Evolutionary conservation across 2,797 vertebrate species (phyloP), one percentile per base, ranked within the genome.

Genomic region (Gadopsis bispinosus): DNA sequence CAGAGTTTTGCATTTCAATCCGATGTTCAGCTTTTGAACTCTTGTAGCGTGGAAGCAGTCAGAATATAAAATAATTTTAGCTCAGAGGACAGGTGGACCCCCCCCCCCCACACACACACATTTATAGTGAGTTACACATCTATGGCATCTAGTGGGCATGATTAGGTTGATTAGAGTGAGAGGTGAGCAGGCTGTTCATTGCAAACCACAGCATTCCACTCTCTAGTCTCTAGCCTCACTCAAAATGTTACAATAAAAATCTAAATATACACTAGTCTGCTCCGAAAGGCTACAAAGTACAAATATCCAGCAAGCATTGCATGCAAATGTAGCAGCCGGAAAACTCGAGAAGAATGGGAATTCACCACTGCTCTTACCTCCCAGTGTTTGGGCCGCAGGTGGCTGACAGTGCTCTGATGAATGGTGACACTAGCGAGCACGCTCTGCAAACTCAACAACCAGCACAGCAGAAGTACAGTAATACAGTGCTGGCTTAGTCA

Each of bases 1-100:
- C 81, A 88, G 85, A 89, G 80, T 85, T 92, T 88, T 87, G 83
- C 81, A 87, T 86, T 88, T 84, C 70, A 88, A 78, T 85, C 72
- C 72, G 16, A 65, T 69, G 71, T 65, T 70, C 65, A 87, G 85
- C 82, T 87, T 88, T 87, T 83, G 86, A 87, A 85, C 78, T 86
- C 64, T 71, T 6, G 59, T 75, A 71, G 77, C 2, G 14, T 53
- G 58, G 71, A 79, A 80, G 81, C 68, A 80, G 62, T 58, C 37
- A 76, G 77, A 84, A 87, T 89, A 48, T 83, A 56, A 88, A 90
- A 73, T 77, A 0, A 43, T 76, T 73, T 71, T 31, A 13, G 58
- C 80, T 86, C 31, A 76, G 67, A 63, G 58, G 69, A 67, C 74
- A 77, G 71, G 81, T 75, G 73, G 60, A 72, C 29, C 53, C 33